These are phyloP conservation scores for Muscicapa striata DNA, from an alignment of 2,797 vertebrate species.

Conservation along the genomic window DNA sequence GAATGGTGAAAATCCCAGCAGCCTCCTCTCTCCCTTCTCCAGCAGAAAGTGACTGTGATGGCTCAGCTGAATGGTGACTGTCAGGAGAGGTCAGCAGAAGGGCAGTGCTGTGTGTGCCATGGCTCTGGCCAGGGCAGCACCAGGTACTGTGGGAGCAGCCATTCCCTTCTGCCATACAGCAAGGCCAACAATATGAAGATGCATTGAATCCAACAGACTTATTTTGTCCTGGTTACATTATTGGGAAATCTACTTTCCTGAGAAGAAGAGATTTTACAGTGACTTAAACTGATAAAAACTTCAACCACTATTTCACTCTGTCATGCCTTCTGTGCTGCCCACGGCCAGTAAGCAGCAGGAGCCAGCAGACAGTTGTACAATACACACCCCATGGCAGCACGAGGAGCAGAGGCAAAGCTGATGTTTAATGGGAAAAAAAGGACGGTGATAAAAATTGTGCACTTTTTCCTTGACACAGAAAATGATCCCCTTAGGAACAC, in stretches of 20 bases:
- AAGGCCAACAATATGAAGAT: neutral
- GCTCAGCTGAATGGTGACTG: neutral
- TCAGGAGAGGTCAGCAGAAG: neutral
- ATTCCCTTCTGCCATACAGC: rapidly evolving
- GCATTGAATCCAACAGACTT: neutral
- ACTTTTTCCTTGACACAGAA: conserved; percentile 9
- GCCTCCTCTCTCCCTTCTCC: neutral
- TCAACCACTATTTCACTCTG: neutral
- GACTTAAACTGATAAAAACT: neutral
- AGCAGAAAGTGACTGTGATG: neutral
- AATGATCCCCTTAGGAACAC: neutral
- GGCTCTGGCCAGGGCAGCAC: neutral
- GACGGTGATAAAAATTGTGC: neutral
- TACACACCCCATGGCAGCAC: neutral
- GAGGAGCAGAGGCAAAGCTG: neutral
- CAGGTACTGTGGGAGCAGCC: rapidly evolving
- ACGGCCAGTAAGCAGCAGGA: neutral
- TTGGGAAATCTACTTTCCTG: neutral
- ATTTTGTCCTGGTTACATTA: neutral
- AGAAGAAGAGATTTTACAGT: neutral
- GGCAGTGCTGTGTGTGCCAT: rapidly evolving
- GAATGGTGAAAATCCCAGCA: neutral
- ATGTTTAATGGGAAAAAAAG: neutral
- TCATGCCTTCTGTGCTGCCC: neutral
- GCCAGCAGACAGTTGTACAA: neutral